A percentile compares a stretch with the other conserved stretches of the same genome.
Evolutionary conservation across 2,113 vertebrate genomes (phyloP).

Genomic region (Psittacula cyanocephala): DNA sequence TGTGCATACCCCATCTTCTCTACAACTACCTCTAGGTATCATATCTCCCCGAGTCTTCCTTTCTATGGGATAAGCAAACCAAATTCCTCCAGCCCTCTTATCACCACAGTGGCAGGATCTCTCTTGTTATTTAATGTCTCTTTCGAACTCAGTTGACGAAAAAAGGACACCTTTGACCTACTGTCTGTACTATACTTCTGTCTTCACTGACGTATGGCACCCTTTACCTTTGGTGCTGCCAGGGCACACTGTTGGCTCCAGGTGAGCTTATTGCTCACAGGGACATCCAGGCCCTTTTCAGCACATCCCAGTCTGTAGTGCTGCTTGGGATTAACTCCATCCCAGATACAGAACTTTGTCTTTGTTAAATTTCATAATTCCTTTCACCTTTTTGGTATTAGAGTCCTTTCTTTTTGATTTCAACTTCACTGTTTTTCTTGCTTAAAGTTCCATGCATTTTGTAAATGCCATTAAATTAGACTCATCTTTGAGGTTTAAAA

Average conservation of each 20-base stretch:
- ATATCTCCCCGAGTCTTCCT: background rate
- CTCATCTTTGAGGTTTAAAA: background rate
- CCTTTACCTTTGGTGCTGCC: background rate
- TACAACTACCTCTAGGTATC: background rate
- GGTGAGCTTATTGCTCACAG: background rate
- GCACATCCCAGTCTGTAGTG: background rate
- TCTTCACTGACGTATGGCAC: background rate
- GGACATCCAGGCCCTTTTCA: background rate
- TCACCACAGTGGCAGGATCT: background rate
- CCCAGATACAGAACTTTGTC: background rate
- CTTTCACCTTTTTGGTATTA: background rate
- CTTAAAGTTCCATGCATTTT: background rate
- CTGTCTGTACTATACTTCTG: background rate
- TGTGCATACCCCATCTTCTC: background rate
- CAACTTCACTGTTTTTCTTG: background rate
- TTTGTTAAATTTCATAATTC: background rate
- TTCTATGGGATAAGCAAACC: background rate
- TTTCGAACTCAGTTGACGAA: background rate
- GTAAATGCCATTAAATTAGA: background rate
- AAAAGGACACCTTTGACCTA: background rate
- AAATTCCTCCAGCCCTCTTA: background rate
- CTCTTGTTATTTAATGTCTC: background rate
- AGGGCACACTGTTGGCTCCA: background rate
- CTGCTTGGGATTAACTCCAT: background rate
- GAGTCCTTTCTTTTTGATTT: background rate